These are phyloP conservation scores for Anoplopoma fimbria DNA, from an alignment of 2,113 vertebrate genomes.

Conservation along the genomic window DNA sequence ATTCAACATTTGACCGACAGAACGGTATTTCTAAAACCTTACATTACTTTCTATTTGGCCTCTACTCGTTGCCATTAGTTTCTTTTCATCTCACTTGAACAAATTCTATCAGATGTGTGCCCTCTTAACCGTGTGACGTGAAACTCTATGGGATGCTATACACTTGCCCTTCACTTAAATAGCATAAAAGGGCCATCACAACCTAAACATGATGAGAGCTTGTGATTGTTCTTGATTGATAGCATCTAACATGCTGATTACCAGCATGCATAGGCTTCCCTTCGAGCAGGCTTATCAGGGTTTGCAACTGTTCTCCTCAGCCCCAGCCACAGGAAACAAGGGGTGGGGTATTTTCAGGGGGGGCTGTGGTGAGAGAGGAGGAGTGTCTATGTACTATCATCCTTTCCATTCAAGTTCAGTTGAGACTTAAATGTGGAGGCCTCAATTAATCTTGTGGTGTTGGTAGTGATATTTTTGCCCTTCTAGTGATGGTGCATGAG, in stretches of 20 bases:
- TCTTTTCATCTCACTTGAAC: slow-evolving; percentile 1
- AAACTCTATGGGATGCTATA: slow-evolving; percentile 27
- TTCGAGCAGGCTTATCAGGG: slow-evolving; percentile 76
- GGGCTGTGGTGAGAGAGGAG: slow-evolving; percentile 40
- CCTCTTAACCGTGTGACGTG: not conserved
- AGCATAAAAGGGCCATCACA: slow-evolving; percentile 26
- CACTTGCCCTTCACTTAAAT: slow-evolving; percentile 23
- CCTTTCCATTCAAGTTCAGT: slow-evolving; percentile 10
- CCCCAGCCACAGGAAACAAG: slow-evolving; percentile 70
- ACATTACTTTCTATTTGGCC: not conserved
- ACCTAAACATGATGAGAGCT: slow-evolving; percentile 70
- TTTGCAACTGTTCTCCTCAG: slow-evolving; percentile 68
- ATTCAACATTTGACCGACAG: slow-evolving; percentile 1
- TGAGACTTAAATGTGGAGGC: not conserved
- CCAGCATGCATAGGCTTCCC: slow-evolving; percentile 63
- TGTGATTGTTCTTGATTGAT: slow-evolving; percentile 80
- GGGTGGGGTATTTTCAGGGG: slow-evolving; percentile 47
- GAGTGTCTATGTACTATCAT: slow-evolving; percentile 17
- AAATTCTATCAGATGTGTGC: not conserved
- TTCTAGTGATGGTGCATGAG: not conserved
- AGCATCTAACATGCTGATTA: slow-evolving; percentile 74
- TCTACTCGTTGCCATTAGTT: not conserved
- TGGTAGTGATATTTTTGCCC: not conserved
- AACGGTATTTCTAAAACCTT: not conserved
- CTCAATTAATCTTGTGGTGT: not conserved